Evolutionary conservation across 2,113 vertebrate species (phyloP).

Genomic region (Octodon degus): DNA sequence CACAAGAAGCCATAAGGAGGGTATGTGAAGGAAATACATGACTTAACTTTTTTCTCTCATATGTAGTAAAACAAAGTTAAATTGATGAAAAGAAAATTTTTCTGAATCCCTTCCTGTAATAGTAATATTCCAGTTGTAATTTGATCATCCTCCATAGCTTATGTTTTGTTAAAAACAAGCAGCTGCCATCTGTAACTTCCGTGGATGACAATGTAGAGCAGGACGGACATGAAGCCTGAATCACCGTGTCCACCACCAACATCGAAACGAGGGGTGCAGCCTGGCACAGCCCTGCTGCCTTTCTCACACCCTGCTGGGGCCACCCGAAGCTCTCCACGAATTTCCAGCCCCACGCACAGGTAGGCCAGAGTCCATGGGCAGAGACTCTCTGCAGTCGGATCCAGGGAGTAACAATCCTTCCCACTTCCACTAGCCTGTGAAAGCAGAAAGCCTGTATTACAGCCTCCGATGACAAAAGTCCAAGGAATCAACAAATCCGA

Average conservation of each 20-base stretch:
- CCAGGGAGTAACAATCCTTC: conserved; percentile 8
- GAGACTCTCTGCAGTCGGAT: conserved; percentile 50
- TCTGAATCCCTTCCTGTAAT: neutral
- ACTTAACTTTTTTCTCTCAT: neutral
- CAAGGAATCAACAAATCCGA: neutral
- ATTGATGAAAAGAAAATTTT: neutral
- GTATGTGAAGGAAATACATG: neutral
- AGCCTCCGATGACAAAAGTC: neutral
- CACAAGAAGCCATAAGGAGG: neutral
- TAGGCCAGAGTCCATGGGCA: conserved; percentile 42
- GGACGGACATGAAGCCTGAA: conserved; percentile 75
- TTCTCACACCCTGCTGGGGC: neutral
- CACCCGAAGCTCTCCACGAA: neutral
- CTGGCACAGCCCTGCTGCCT: conserved; percentile 41
- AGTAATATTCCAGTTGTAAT: neutral
- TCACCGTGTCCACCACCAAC: conserved; percentile 67
- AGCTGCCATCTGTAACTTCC: neutral
- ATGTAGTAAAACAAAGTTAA: conserved; percentile 15
- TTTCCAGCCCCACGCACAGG: conserved; percentile 23
- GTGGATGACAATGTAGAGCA: conserved; percentile 60
- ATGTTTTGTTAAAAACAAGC: neutral
- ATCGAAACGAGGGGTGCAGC: conserved; percentile 73
- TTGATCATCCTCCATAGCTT: neutral
- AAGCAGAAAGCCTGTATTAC: conserved; percentile 1
- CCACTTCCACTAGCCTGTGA: neutral